Base-by-base conservation (phyloP, 2,888 invertebrate species). In the Drosophila paramelanica region DNA sequence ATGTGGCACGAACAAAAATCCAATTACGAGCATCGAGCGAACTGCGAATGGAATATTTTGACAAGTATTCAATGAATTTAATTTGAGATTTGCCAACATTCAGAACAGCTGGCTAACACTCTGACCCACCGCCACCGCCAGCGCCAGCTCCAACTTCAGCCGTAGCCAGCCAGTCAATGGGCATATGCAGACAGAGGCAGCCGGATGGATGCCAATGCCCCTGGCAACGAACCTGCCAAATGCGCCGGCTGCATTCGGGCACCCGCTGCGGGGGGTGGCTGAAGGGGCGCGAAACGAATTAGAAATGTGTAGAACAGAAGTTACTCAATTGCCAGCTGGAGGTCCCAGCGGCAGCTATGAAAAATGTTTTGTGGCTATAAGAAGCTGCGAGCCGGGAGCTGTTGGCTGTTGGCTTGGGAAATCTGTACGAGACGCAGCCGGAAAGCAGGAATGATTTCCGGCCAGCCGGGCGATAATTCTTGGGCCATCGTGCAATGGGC, bases 11-110 rank as follows among this genome's bases (percentile, higher is more conserved):
- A 56, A 46, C 65, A 59, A 78, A 79, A 85, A 86, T 88, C 79
- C 85, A 85, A 85, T 88, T 85, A 85, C 88, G 68, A 52, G 27
- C 68, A 47, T 70, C 49, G 67, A 75, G 39, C 56, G 17, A 52
- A 31, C 57, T 50, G 51, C 58, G 47, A 77, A 77, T 83, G 52
- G 77, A 74, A 88, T 81, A 85, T 85, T 85, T 88, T 88, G 85
- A 86, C 85, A 86, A 86, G 76, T 79, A 86, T 86, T 86, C 85
- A 88, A 86, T 86, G 89, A 86, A 86, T 86, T 88, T 87, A 84
- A 87, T 88, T 83, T 65, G 73, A 87, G 84, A 85, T 87, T 88
- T 85, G 81, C 79, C 50, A 73, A 50, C 57, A 71, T 61, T 64
- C 69, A 61, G 58, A 20, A 14, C 70, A 74, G 57, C 57, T 62